phyloP scores from a whole-genome alignment of 2,113 vertebrate genomes.

The Oreochromis niloticus region DNA sequence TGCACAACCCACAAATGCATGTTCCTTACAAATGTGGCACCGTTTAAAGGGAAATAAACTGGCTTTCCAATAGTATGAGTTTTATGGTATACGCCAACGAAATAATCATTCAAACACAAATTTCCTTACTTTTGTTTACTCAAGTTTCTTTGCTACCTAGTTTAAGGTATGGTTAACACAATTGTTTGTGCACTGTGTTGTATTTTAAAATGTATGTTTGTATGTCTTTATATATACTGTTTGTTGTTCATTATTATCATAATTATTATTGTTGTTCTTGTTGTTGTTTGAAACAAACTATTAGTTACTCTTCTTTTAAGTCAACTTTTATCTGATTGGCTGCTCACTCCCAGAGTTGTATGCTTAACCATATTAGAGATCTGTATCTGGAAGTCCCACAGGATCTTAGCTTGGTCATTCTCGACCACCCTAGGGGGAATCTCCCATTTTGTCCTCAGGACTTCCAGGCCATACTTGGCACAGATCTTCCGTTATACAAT shows the following conservation, averaged over 20 bases:
- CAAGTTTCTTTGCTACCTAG: neutral
- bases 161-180: neutral
- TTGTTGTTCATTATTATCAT: neutral
- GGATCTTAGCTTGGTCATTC: neutral
- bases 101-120: neutral
- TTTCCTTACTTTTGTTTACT: neutral
- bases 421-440: neutral
- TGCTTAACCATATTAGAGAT: neutral
- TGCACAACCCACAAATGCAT: neutral
- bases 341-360: neutral
- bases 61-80: neutral
- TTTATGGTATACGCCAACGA: neutral
- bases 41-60: neutral
- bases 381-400: neutral
- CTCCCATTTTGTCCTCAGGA: neutral
- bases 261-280: neutral
- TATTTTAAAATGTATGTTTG: too few species aligned
- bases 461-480: neutral
- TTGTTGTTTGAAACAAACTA: neutral
- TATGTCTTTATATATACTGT: neutral
- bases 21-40: neutral
- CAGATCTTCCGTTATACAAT: neutral
- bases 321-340: neutral
- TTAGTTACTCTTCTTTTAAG: neutral
- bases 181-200: too few species aligned